A percentile compares a stretch with the other conserved stretches of the same genome.
phyloP scores from a whole-genome alignment of 2,888 invertebrate species.

The Perizoma affinitatum region DNA sequence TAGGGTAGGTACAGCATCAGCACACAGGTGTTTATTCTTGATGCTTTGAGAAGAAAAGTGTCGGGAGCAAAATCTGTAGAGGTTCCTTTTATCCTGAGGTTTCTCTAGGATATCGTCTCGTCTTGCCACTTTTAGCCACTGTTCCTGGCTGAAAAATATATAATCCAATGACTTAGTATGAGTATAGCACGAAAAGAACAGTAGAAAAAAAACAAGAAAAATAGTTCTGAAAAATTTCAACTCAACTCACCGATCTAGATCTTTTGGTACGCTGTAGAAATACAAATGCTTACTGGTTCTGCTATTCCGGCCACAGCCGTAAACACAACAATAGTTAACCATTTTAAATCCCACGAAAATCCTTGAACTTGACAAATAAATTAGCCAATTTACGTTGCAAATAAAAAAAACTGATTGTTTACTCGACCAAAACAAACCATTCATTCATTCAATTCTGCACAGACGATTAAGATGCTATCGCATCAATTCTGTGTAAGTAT shows the following conservation, averaged over 20 bases:
- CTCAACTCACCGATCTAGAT: conserved; percentile 56
- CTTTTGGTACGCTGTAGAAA: conserved; percentile 70
- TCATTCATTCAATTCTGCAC: no score
- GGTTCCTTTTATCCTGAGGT: conserved; percentile 45
- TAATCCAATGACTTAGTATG: background rate
- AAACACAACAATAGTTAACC: conserved; percentile 77
- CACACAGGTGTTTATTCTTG: conserved; percentile 61
- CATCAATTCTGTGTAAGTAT: no score
- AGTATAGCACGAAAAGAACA: no score
- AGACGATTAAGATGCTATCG: no score
- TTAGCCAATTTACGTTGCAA: no score
- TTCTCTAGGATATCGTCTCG: conserved; percentile 61
- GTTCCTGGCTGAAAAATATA: conserved; percentile 51
- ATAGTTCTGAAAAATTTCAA: background rate
- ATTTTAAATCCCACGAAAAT: conserved; percentile 29
- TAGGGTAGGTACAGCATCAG: conserved; percentile 66
- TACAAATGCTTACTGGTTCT: conserved; percentile 66
- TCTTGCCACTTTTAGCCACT: conserved; percentile 66
- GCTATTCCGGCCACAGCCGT: conserved; percentile 69
- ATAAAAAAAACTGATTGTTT: no score
- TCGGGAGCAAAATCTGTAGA: conserved; percentile 67
- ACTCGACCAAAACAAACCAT: no score
- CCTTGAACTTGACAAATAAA: no score
- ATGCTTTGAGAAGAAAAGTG: conserved; percentile 63
- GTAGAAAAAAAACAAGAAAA: no score